Evolutionary conservation across 2,797 vertebrate genomes (phyloP).

Genomic region (Ceyx erithaca): DNA sequence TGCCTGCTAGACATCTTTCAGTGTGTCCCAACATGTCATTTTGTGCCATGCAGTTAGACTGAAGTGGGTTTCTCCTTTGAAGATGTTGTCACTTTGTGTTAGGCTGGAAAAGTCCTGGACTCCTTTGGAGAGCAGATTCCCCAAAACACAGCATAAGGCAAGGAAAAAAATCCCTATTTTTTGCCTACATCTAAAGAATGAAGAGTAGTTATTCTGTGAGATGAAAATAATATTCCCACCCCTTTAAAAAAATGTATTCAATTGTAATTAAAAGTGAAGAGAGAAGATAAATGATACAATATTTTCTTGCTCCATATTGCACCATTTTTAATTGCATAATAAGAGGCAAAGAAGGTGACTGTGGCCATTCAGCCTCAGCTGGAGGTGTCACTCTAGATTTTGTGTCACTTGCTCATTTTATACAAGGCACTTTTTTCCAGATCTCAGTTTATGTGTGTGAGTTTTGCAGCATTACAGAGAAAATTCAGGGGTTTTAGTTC

Average conservation of each 20-base stretch:
- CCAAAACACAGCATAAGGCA: background rate
- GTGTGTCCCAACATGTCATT: conserved; percentile 50
- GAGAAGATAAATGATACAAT: background rate
- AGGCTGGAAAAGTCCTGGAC: background rate
- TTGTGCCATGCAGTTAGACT: conserved; percentile 33
- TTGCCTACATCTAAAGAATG: background rate
- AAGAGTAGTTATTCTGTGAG: background rate
- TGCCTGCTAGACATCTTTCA: conserved; percentile 65
- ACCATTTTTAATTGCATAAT: background rate
- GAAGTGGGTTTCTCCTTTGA: conserved; percentile 44
- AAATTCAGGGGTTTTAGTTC: background rate
- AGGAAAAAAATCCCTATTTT: background rate
- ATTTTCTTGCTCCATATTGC: background rate
- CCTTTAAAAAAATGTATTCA: background rate
- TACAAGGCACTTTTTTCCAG: background rate
- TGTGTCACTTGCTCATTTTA: background rate
- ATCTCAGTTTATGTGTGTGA: background rate
- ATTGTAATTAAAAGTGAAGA: background rate
- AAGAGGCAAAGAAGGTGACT: background rate
- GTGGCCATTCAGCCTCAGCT: background rate
- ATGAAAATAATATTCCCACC: background rate
- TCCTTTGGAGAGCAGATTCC: background rate
- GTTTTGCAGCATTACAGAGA: background rate
- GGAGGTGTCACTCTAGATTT: conserved; percentile 9
- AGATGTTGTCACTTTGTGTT: conserved; percentile 41